These are phyloP conservation scores for Terebella lapidaria DNA, from an alignment of 2,888 invertebrate genomes.

Conservation along the genomic window DNA sequence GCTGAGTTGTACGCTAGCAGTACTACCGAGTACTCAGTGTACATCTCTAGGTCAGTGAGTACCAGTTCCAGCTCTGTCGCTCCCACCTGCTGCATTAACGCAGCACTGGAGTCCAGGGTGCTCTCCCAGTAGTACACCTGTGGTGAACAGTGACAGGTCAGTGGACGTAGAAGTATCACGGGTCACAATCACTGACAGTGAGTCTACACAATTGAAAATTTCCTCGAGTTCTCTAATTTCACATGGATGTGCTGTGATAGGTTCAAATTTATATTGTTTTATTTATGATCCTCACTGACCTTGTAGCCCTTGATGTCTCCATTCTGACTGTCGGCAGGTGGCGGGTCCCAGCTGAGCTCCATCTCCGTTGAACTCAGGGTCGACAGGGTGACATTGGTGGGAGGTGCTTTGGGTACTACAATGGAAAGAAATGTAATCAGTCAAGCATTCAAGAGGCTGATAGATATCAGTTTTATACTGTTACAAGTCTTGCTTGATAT, in stretches of 20 bases:
- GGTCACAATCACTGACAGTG: too few species aligned
- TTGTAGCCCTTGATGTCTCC: constrained; percentile 50
- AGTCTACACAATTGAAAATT: too few species aligned
- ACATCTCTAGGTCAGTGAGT: constrained; percentile 84
- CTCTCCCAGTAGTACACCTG: constrained; percentile 22
- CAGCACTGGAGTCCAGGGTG: constrained; percentile 33
- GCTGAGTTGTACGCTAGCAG: constrained; percentile 94
- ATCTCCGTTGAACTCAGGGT: constrained; percentile 75
- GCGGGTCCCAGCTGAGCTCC: constrained; percentile 38
- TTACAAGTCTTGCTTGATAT: too few species aligned
- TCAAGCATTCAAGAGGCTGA: too few species aligned
- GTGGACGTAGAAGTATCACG: too few species aligned
- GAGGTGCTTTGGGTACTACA: constrained; percentile 82
- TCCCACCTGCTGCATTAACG: constrained; percentile 20
- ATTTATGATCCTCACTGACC: constrained; percentile 31
- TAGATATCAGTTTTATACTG: too few species aligned
- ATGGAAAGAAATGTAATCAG: too few species aligned
- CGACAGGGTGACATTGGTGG: constrained; percentile 71
- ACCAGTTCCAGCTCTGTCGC: constrained; percentile 63
- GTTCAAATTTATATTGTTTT: too few species aligned
- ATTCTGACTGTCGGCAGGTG: constrained; percentile 41
- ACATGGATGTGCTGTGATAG: too few species aligned
- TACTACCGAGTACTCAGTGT: constrained; percentile 83
- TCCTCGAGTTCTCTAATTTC: background rate
- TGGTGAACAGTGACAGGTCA: too few species aligned